Evolutionary conservation across 2,888 invertebrate genomes (phyloP).

Genomic region (Ophion slaviceki): DNA sequence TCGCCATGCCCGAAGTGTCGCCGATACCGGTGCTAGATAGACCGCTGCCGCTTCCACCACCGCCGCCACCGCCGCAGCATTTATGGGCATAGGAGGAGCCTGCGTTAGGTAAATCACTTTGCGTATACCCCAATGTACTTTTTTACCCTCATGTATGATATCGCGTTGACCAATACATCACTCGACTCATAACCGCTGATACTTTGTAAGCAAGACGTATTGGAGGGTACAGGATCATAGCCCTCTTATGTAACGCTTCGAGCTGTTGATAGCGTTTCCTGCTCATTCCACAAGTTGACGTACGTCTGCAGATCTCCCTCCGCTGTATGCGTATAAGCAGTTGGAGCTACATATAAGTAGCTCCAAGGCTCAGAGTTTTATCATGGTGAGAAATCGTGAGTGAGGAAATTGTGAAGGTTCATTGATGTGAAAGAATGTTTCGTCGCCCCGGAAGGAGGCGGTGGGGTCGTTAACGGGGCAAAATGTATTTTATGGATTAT

Average conservation of each 20-base stretch:
- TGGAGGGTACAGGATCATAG: no score
- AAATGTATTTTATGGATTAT: constrained; percentile 64
- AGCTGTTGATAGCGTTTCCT: no score
- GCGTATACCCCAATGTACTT: constrained; percentile 3
- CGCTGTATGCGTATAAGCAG: not conserved
- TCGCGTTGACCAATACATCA: not conserved
- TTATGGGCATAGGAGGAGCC: constrained; percentile 89
- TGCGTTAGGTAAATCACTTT: constrained; percentile 67
- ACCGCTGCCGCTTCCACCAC: constrained; percentile 79
- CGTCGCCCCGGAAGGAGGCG: constrained; percentile 20
- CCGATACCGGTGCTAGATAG: constrained; percentile 80
- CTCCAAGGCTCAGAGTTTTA: constrained; percentile 28
- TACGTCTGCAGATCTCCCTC: no score
- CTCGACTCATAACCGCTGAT: no score
- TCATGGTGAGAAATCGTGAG: constrained; percentile 42
- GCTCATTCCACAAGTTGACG: no score
- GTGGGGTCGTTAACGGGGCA: constrained; percentile 61
- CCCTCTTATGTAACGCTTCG: no score
- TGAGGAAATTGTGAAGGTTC: constrained; percentile 57
- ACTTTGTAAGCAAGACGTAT: no score
- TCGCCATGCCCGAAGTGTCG: constrained; percentile 92
- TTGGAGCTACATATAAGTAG: constrained; percentile 7
- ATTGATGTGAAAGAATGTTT: constrained; percentile 53
- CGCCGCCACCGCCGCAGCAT: constrained; percentile 87
- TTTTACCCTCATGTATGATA: not conserved